Conservation (phyloP, 2,797 vertebrate genomes). For the Pyrocephalus nanus region DNA sequence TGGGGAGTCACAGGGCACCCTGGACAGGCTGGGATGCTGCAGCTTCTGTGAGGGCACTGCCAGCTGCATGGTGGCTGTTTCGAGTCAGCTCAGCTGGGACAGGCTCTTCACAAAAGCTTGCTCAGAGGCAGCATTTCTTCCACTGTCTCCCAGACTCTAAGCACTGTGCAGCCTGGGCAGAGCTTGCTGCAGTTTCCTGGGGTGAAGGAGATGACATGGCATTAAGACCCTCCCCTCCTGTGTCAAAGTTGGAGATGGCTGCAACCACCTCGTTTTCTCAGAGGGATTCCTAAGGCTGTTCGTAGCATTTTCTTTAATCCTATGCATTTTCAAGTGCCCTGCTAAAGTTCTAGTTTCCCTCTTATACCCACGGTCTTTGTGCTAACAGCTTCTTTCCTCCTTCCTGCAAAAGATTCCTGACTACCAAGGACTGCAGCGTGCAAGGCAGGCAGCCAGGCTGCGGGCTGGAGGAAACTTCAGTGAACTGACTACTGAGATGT, state of each 20-base stretch:
- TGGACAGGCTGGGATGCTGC: neutral
- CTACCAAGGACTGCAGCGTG: neutral
- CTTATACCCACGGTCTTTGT: neutral
- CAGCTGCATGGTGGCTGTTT: neutral
- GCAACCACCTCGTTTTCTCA: neutral
- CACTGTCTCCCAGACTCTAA: neutral
- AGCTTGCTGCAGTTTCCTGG: neutral
- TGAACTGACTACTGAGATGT: neutral
- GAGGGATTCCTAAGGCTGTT: neutral
- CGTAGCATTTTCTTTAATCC: neutral
- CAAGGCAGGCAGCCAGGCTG: slow-evolving; percentile 27
- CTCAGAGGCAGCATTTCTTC: neutral
- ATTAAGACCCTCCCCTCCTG: neutral
- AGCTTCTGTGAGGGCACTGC: neutral
- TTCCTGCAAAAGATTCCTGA: neutral
- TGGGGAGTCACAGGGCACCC: neutral
- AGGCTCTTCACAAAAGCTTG: neutral
- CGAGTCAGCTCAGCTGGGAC: neutral
- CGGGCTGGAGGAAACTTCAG: neutral
- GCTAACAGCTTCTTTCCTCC: neutral
- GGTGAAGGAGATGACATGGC: neutral
- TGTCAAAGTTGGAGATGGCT: neutral
- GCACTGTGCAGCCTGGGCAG: neutral
- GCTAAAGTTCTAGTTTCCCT: neutral
- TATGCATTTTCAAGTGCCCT: neutral